Evolutionary conservation across 2,888 invertebrate genomes (phyloP).

Genomic region (Emmelina monodactyla): DNA sequence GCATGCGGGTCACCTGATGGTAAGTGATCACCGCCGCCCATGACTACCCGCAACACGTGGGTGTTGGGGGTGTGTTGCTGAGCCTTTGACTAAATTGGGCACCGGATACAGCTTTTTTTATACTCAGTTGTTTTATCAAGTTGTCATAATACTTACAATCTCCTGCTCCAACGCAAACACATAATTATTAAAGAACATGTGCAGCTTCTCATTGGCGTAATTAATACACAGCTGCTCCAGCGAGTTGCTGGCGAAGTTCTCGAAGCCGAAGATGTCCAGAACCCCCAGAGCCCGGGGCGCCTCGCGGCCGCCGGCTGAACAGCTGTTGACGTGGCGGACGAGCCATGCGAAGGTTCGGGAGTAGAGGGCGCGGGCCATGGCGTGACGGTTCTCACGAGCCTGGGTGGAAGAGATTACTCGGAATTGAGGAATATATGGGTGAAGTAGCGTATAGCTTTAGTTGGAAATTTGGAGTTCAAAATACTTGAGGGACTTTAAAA

Average conservation of each 20-base stretch:
- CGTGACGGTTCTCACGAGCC: constrained; percentile 90
- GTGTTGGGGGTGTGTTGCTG: no score
- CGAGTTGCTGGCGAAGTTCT: constrained; percentile 90
- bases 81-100: no score
- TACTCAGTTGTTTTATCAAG: no score
- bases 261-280: constrained; percentile 93
- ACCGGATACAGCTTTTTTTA: no score
- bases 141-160: constrained; percentile 78
- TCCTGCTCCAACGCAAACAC: constrained; percentile 94
- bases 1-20: no score
- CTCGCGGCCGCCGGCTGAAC: constrained; percentile 88
- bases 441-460: no score
- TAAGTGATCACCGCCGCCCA: no score
- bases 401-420: constrained; percentile 24
- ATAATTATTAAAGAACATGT: constrained; percentile 96
- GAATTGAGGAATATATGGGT: no score
- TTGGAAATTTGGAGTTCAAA: no score
- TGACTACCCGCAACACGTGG: no score
- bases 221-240: constrained; percentile 94
- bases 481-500: no score
- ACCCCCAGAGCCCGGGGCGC: constrained; percentile 81
- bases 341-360: constrained; percentile 92
- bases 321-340: constrained; percentile 90
- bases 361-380: constrained; percentile 92
- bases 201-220: constrained; percentile 93